Base-by-base conservation (phyloP, 2,888 invertebrate species). In the Leucozona laternaria region DNA sequence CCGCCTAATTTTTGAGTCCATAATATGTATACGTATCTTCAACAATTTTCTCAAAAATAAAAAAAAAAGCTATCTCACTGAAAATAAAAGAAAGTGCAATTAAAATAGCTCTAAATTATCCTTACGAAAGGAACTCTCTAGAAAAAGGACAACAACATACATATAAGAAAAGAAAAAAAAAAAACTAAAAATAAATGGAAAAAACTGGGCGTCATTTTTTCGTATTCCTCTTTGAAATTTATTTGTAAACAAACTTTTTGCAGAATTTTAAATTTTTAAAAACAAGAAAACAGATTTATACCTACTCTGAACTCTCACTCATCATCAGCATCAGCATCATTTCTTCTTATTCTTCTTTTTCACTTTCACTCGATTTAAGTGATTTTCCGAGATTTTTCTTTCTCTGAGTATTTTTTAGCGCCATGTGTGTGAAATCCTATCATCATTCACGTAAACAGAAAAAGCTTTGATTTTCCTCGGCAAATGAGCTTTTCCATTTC, bases 171-270 rank as follows among this genome's bases (percentile, higher is more conserved):
- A n/a, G n/a, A n/a, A n/a, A 40, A 40, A 62, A 15, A 2, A 37
- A 15, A 50, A 50, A 20, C 6, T 13, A 34, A 15, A 50, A 34
- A 48, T 34, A 11, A 11, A 34, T 11, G 11, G 11, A 11, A 34
- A 34, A 50, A 68, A 68, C 37, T 37, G 68, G 53, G 68, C 50
- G 68, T 68, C 53, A 53, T 34, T 68, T 68, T 53, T 15, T 4
- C 48, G 15, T 53, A 53, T 68, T 68, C 68, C 37, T 53, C 37
- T 68, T 68, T 68, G 40, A 68, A 22, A 22, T 22, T 31, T 17
- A 53, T 68, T 75, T 53, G 79, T 79, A 79, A 79, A 79, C 79
- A 79, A 73, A 79, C 20, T 57, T 76, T 76, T 50, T 31, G 11
- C 37, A 11, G 15, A 58, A 34, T 57, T 4, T 34, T 34, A n/a